A percentile compares a stretch with the other conserved stretches of the same genome.
phyloP scores from a whole-genome alignment of 1,140 invertebrate genomes.

The Ditylenchus dipsaci region DNA sequence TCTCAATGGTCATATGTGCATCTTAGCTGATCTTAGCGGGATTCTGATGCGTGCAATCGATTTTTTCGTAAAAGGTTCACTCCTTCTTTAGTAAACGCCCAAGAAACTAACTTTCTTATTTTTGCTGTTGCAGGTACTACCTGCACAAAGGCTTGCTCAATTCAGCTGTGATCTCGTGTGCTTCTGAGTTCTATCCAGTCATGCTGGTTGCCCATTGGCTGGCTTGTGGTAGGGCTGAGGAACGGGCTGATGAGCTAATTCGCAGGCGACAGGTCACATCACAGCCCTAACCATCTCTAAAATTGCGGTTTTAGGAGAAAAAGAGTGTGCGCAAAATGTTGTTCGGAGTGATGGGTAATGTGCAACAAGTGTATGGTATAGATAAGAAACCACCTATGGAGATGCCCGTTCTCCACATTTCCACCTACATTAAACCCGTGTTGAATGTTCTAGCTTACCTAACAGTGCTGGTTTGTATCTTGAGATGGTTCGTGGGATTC shows the following conservation, averaged over 20 bases:
- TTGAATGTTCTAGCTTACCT: conserved; percentile 22
- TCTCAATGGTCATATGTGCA: too few species aligned
- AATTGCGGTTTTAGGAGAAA: conserved; percentile 36
- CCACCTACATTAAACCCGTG: neutral
- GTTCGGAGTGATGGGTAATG: conserved; percentile 51
- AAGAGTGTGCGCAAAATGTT: conserved; percentile 53
- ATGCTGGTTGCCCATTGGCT: conserved; percentile 56
- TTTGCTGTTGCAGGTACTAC: conserved; percentile 44
- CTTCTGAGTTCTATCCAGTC: conserved; percentile 58
- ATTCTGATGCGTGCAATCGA: too few species aligned
- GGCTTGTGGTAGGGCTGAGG: conserved; percentile 55
- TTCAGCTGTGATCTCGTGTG: conserved; percentile 55
- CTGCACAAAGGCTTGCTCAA: conserved; percentile 55
- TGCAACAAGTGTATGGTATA: conserved; percentile 49
- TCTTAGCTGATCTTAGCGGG: too few species aligned
- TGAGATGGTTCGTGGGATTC: conserved; percentile 52
- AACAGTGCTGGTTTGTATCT: conserved; percentile 11
- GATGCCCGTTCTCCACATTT: conserved; percentile 23
- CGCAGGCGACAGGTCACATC: conserved; percentile 34
- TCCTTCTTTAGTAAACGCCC: too few species aligned
- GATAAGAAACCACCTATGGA: neutral
- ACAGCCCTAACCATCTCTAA: neutral
- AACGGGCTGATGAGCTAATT: conserved; percentile 53
- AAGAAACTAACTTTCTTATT: too few species aligned
- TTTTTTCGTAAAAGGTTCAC: too few species aligned